phyloP scores from a whole-genome alignment of 2,113 vertebrate genomes.

The Dipodomys spectabilis region DNA sequence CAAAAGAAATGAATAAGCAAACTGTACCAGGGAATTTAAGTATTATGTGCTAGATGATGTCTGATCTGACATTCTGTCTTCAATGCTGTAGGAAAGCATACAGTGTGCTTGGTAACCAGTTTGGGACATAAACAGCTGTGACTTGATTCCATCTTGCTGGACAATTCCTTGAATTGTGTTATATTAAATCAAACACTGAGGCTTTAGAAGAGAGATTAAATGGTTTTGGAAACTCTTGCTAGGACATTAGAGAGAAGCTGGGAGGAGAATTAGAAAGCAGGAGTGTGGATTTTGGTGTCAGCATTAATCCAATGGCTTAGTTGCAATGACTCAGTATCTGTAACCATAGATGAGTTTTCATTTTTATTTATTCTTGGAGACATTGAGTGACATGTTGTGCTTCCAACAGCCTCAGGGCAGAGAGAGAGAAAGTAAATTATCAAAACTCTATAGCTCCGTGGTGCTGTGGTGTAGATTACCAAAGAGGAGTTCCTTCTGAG shows the following conservation, averaged over 20 bases:
- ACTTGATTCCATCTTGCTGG: neutral
- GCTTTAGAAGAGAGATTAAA: neutral
- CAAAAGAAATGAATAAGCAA: neutral
- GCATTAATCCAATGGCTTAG: slow-evolving; percentile 19
- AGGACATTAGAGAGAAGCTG: neutral
- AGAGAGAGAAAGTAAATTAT: slow-evolving; percentile 52
- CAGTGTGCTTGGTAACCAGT: neutral
- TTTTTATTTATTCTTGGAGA: slow-evolving; percentile 67
- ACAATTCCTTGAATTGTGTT: neutral
- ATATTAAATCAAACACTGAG: neutral
- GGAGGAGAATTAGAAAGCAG: slow-evolving; percentile 30
- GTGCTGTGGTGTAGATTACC: slow-evolving; percentile 30
- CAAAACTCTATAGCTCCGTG: slow-evolving; percentile 1
- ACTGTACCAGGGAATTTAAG: neutral
- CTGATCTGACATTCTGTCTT: neutral
- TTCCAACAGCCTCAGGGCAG: slow-evolving; percentile 47
- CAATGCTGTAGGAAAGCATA: neutral
- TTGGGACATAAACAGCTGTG: neutral
- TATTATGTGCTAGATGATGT: neutral
- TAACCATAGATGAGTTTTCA: slow-evolving; percentile 45
- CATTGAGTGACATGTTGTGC: slow-evolving; percentile 47
- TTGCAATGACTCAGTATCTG: slow-evolving; percentile 30
- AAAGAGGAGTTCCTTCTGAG: slow-evolving; percentile 65
- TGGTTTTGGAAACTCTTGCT: neutral
- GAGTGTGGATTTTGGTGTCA: neutral